phyloP scores from a whole-genome alignment of 1,140 invertebrate species.

The Magallana ariakensis region DNA sequence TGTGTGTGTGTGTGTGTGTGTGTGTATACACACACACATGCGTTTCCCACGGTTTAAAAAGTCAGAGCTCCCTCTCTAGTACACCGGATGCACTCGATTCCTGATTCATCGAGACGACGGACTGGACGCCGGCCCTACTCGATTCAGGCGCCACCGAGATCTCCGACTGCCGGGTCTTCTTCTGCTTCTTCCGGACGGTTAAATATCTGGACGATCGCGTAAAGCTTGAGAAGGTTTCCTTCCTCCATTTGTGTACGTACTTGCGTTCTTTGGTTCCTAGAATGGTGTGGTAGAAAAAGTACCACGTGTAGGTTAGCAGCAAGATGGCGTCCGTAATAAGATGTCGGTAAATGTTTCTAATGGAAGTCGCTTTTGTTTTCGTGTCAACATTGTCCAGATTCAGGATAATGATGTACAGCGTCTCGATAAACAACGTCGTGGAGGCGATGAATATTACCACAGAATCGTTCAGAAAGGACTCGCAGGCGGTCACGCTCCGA shows the following conservation, averaged over 20 bases:
- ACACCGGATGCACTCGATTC: slow-evolving; percentile 9
- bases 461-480: slow-evolving; percentile 10
- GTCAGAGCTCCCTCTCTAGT: slow-evolving; percentile 1
- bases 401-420: neutral
- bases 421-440: neutral
- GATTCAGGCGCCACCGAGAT: neutral
- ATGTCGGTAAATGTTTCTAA: neutral
- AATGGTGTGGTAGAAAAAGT: slow-evolving; percentile 8
- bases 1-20: too few species aligned
- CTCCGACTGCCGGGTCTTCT: neutral
- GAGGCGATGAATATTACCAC: neutral
- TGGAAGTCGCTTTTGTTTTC: neutral
- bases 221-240: neutral
- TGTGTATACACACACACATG: too few species aligned
- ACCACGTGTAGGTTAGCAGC: slow-evolving; percentile 15
- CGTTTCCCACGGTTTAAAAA: too few species aligned
- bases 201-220: slow-evolving; percentile 5
- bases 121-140: neutral
- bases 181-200: slow-evolving; percentile 9
- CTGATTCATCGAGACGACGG: neutral
- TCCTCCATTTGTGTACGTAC: slow-evolving; percentile 11
- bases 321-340: slow-evolving; percentile 1
- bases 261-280: slow-evolving; percentile 22
- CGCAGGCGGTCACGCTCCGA: neutral
- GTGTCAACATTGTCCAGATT: neutral